A percentile compares a stretch with the other conserved stretches of the same genome.
phyloP scores from a whole-genome alignment of 2,113 vertebrate species.

The Rhizomys pruinosus region DNA sequence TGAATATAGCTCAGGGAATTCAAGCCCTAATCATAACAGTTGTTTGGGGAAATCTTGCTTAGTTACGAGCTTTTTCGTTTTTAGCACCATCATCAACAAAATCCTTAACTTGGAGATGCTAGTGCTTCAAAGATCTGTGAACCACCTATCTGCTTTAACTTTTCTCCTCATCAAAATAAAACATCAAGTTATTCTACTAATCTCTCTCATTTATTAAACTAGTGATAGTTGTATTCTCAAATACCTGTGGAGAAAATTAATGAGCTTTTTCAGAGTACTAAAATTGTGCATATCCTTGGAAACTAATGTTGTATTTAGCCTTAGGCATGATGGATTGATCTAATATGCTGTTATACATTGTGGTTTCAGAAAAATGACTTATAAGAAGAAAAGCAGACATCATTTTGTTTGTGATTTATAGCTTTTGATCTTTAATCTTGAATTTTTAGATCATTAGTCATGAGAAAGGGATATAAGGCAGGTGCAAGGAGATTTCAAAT shows the following conservation, averaged over 20 bases:
- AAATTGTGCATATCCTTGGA: constrained; percentile 58
- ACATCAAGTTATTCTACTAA: constrained; percentile 52
- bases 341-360: constrained; percentile 32
- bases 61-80: background rate
- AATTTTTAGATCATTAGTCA: constrained; percentile 72
- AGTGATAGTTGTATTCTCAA: constrained; percentile 50
- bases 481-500: constrained; percentile 57
- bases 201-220: constrained; percentile 47
- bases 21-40: background rate
- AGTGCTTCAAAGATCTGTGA: background rate
- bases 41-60: constrained; percentile 46
- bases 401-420: constrained; percentile 76
- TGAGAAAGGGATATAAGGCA: constrained; percentile 58
- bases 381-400: constrained; percentile 65
- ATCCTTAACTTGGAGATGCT: background rate
- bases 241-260: constrained; percentile 73
- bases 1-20: background rate
- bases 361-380: constrained; percentile 66
- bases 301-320: constrained; percentile 67
- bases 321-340: constrained; percentile 69
- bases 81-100: background rate
- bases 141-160: background rate
- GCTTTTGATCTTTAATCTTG: constrained; percentile 73
- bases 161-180: constrained; percentile 66
- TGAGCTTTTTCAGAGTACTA: constrained; percentile 54